A percentile compares a stretch with the other conserved stretches of the same genome.
These are phyloP conservation scores for Cosmia trapezina DNA, from an alignment of 2,888 invertebrate species.

Conservation along the genomic window DNA sequence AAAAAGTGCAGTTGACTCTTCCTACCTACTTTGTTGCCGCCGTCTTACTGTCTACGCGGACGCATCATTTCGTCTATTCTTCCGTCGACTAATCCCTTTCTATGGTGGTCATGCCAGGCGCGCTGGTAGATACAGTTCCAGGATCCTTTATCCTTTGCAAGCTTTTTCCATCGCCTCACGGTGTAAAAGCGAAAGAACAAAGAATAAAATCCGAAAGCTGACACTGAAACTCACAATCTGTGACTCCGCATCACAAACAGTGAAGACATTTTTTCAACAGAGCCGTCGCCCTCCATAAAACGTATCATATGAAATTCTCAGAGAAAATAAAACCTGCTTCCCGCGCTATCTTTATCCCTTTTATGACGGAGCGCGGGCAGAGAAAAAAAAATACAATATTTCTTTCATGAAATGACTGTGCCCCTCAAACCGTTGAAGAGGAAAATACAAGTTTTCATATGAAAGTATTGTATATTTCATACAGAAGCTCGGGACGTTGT, in stretches of 20 bases:
- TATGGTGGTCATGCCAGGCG: no score
- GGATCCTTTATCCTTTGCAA: neutral
- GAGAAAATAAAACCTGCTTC: conserved; percentile 69
- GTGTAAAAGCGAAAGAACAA: conserved; percentile 8
- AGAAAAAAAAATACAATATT: conserved; percentile 66
- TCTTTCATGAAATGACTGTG: conserved; percentile 66
- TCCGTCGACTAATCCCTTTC: no score
- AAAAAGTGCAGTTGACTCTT: no score
- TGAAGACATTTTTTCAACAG: conserved; percentile 47
- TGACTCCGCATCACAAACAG: conserved; percentile 47
- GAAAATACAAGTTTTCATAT: conserved; percentile 73
- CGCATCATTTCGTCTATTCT: no score
- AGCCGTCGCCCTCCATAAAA: conserved; percentile 61
- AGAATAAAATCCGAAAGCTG: conserved; percentile 22
- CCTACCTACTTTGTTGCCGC: no score
- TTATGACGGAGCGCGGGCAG: conserved; percentile 66
- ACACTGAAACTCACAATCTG: conserved; percentile 39
- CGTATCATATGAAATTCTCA: conserved; percentile 72
- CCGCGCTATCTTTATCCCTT: conserved; percentile 67
- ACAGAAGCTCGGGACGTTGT: conserved; percentile 27
- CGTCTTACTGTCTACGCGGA: no score
- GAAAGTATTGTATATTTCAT: conserved; percentile 63
- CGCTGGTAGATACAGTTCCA: neutral
- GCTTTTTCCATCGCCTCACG: neutral
- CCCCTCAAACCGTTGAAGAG: conserved; percentile 68